A percentile compares a stretch with the other conserved stretches of the same genome.
Conservation (phyloP, 2,797 vertebrate genomes). For the Pangasius krempfi region DNA sequence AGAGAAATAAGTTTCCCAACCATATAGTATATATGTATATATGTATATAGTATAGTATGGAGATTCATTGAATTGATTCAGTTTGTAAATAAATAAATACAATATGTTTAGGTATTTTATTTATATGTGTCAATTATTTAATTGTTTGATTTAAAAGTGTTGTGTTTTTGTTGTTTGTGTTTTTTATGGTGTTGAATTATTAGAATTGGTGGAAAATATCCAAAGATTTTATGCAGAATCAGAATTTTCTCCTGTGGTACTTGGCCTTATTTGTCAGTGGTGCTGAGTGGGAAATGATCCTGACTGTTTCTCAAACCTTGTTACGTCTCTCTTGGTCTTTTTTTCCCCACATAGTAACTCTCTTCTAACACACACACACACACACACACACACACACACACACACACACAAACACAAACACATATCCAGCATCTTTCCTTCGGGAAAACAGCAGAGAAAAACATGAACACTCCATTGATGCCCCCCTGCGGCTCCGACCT, state of each 20-base stretch:
- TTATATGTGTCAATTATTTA: background rate
- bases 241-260: background rate
- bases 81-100: background rate
- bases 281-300: background rate
- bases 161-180: too few relatives aligned
- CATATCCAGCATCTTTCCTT: constrained; percentile 3
- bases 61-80: background rate
- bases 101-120: background rate
- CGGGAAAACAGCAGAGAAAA: constrained; percentile 16
- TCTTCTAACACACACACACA: constrained; percentile 4
- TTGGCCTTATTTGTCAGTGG: background rate
- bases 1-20: background rate
- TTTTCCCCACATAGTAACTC: background rate
- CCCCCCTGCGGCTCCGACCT: constrained; percentile 7
- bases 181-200: background rate
- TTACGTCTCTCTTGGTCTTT: background rate
- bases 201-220: background rate
- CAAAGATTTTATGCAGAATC: background rate
- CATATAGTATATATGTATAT: too few relatives aligned
- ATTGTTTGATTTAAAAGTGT: background rate
- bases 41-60: background rate
- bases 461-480: constrained; percentile 8
- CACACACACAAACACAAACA: constrained; percentile 18
- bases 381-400: constrained; percentile 2
- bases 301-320: background rate